These are phyloP conservation scores for Augiades crinisus DNA, from an alignment of 2,888 invertebrate genomes.

Conservation along the genomic window DNA sequence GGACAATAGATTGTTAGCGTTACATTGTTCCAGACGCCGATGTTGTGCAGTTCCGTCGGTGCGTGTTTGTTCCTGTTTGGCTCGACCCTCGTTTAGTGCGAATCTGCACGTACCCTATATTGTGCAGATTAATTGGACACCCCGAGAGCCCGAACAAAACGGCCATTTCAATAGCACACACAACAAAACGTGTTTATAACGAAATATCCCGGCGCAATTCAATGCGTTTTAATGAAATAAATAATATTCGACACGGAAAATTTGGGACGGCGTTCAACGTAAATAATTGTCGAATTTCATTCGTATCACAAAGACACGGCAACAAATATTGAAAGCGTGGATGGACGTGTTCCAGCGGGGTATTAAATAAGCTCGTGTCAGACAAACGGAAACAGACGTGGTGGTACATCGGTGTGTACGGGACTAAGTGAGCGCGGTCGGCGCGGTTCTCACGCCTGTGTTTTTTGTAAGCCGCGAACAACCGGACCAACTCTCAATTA, in stretches of 20 bases:
- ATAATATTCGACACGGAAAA: conserved; percentile 24
- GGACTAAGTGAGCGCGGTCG: conserved; percentile 39
- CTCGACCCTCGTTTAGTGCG: conserved; percentile 6
- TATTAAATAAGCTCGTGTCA: conserved; percentile 35
- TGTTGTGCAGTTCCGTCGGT: conserved; percentile 14
- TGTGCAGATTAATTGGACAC: conserved; percentile 24
- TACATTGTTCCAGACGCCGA: conserved; percentile 14
- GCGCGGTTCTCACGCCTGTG: conserved; percentile 43
- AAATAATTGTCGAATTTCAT: conserved; percentile 14
- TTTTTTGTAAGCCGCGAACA: conserved; percentile 39
- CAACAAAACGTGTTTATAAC: conserved; percentile 5
- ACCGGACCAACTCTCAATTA: conserved; percentile 41
- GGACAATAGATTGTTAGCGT: conserved; percentile 23
- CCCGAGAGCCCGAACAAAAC: conserved; percentile 6
- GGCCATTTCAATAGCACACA: conserved; percentile 18
- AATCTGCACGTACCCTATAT: conserved; percentile 8
- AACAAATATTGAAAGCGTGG: conserved; percentile 19
- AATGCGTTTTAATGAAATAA: conserved; percentile 4
- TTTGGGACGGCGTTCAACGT: too few species aligned
- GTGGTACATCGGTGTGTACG: conserved; percentile 35
- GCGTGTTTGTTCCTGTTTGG: conserved; percentile 23
- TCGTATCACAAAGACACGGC: conserved; percentile 14
- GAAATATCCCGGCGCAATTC: conserved; percentile 11
- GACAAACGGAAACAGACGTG: conserved; percentile 35
- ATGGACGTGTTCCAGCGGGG: conserved; percentile 15